These are phyloP conservation scores for Mallotus villosus DNA, from an alignment of 2,797 vertebrate species.

Conservation along the genomic window DNA sequence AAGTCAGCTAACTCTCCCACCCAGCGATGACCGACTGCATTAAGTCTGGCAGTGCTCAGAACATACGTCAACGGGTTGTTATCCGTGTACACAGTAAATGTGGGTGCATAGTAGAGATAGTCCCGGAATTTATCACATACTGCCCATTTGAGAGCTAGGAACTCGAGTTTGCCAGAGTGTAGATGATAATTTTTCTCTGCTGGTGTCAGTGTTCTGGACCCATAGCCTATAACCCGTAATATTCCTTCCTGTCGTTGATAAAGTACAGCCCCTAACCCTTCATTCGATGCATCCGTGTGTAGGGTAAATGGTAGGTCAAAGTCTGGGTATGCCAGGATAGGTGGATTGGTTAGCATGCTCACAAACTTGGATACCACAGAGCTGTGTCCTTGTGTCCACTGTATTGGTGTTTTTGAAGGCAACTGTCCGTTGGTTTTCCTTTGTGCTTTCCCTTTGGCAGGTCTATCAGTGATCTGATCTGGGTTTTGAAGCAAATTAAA, in stretches of 20 bases:
- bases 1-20: background rate
- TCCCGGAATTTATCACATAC: slow-evolving; percentile 29
- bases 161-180: slow-evolving; percentile 26
- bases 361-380: background rate
- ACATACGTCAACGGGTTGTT: background rate
- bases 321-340: slow-evolving; percentile 20
- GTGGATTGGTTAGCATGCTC: slow-evolving; percentile 17
- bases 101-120: slow-evolving; percentile 15
- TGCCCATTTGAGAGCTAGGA: slow-evolving; percentile 8
- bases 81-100: slow-evolving; percentile 2
- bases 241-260: slow-evolving; percentile 31
- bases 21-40: background rate
- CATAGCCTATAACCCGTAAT: slow-evolving; percentile 21
- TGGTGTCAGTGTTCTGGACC: slow-evolving; percentile 17
- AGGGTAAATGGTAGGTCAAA: slow-evolving; percentile 15
- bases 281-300: slow-evolving; percentile 27
- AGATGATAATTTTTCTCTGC: slow-evolving; percentile 23
- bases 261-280: slow-evolving; percentile 33
- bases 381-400: background rate
- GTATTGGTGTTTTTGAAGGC: background rate
- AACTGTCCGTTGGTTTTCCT: background rate
- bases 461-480: no score
- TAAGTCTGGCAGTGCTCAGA: background rate
- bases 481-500: slow-evolving; percentile 3
- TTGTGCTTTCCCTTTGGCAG: background rate